These are phyloP conservation scores for Crocuta crocuta DNA, from an alignment of 2,113 vertebrate genomes.

Conservation along the genomic window DNA sequence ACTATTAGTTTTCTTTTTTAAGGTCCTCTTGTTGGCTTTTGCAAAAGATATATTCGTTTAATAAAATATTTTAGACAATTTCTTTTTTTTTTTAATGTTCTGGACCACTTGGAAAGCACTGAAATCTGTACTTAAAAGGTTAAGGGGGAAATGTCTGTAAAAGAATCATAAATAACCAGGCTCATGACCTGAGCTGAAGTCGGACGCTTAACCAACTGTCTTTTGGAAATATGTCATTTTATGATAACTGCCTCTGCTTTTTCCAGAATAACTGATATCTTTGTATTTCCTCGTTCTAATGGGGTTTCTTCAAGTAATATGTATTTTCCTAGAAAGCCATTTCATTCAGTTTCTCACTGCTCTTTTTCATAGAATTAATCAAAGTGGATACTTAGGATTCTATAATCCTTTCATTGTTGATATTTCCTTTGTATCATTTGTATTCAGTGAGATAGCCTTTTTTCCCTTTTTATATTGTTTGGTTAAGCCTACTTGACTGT, in stretches of 20 bases:
- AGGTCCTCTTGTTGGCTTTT: background rate
- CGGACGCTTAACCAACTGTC: too few relatives aligned
- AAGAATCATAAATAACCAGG: too few relatives aligned
- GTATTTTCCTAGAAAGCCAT: background rate
- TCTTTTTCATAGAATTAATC: background rate
- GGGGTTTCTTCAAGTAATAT: background rate
- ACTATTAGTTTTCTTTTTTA: background rate
- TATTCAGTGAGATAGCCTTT: background rate
- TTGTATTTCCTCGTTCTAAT: background rate
- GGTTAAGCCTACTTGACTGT: background rate
- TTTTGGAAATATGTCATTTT: background rate
- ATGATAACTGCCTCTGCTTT: background rate
- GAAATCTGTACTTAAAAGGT: background rate
- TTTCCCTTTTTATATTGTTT: background rate
- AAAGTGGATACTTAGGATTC: background rate
- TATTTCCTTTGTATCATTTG: background rate
- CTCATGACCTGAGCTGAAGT: too few relatives aligned
- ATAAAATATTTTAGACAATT: background rate
- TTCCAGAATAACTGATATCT: background rate
- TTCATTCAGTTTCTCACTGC: background rate
- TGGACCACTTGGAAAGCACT: background rate
- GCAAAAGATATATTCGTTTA: background rate
- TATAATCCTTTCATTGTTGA: background rate
- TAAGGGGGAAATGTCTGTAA: background rate
- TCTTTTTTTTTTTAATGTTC: background rate